Evolutionary conservation across 2,888 invertebrate species (phyloP).

Genomic region (Platycheirus albimanus): DNA sequence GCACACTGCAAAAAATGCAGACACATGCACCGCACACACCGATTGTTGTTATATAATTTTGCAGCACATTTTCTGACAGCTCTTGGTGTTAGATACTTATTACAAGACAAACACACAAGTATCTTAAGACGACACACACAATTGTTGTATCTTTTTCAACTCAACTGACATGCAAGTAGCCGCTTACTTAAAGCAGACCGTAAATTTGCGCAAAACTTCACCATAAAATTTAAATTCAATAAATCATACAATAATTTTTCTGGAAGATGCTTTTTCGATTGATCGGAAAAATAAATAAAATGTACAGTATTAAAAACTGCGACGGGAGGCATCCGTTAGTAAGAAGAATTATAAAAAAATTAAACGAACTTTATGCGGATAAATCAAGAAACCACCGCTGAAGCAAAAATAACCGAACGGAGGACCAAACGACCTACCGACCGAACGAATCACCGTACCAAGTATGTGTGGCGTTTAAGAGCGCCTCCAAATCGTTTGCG

Average conservation of each 20-base stretch:
- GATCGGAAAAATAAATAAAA: too few relatives aligned
- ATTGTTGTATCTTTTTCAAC: neutral
- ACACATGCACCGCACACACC: constrained; percentile 28
- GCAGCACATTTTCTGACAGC: constrained; percentile 36
- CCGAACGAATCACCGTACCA: constrained; percentile 50
- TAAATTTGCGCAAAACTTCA: constrained; percentile 41
- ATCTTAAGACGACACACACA: constrained; percentile 16
- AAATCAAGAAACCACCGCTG: constrained; percentile 73
- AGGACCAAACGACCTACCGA: constrained; percentile 51
- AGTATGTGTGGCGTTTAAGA: constrained; percentile 62
- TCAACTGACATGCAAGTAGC: constrained; percentile 24
- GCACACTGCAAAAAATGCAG: neutral
- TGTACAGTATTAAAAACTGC: neutral
- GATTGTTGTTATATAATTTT: constrained; percentile 68
- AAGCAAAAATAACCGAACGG: constrained; percentile 35
- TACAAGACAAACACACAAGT: constrained; percentile 6
- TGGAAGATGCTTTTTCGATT: too few relatives aligned
- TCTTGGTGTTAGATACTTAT: constrained; percentile 20
- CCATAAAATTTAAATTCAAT: constrained; percentile 2
- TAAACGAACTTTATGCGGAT: constrained; percentile 75
- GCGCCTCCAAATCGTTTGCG: constrained; percentile 59
- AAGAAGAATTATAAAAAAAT: constrained; percentile 65
- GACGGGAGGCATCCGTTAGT: constrained; percentile 61
- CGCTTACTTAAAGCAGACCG: neutral
- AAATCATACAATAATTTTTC: constrained; percentile 17